Conservation (phyloP, 2,797 vertebrate species). For the Buphagus erythrorhynchus region DNA sequence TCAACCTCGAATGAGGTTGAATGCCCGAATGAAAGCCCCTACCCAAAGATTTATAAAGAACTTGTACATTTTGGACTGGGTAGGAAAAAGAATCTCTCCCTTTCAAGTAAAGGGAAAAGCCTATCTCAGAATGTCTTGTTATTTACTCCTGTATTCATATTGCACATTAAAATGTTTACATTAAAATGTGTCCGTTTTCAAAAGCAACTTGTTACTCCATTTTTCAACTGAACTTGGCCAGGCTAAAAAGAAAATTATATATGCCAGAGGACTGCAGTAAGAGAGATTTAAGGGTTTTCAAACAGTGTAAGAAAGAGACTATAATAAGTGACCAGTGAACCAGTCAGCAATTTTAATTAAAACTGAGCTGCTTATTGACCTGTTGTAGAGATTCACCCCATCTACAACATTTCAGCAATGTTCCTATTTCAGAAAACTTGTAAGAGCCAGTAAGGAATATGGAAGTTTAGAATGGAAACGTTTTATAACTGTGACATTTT, state of each 20-base stretch:
- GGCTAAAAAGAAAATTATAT: neutral
- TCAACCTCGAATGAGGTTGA: neutral
- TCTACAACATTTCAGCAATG: neutral
- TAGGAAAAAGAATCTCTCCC: neutral
- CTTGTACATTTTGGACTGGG: neutral
- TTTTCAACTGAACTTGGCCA: neutral
- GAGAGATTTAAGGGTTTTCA: conserved; percentile 24
- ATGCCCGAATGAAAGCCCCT: neutral
- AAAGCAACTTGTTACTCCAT: neutral
- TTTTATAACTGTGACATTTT: neutral
- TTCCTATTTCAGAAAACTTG: neutral
- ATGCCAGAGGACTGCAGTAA: neutral
- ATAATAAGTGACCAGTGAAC: neutral
- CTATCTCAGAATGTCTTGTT: neutral
- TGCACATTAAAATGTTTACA: neutral
- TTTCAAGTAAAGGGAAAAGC: neutral
- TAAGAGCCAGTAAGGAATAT: neutral
- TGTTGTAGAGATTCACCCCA: neutral
- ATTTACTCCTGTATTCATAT: neutral
- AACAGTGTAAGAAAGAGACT: neutral
- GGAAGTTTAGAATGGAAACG: neutral
- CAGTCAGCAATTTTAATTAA: conserved; percentile 43
- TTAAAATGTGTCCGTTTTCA: neutral
- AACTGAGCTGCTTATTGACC: conserved; percentile 26
- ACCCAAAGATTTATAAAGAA: neutral